phyloP scores from a whole-genome alignment of 2,888 invertebrate genomes.

The Aphodius granarius region DNA sequence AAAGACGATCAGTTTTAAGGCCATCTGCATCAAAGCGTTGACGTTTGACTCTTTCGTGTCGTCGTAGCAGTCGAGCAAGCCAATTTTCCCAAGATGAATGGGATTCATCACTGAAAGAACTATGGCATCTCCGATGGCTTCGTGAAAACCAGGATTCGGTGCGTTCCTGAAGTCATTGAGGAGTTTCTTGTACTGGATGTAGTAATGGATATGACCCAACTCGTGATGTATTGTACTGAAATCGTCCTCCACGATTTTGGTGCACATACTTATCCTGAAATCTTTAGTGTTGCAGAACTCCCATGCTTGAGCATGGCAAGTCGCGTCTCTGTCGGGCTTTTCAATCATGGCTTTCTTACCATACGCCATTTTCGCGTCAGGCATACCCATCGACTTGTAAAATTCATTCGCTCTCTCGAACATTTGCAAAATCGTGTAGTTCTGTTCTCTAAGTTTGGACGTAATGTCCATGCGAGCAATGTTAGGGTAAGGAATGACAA shows the following conservation, averaged over 20 bases:
- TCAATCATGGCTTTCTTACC: conserved; percentile 59
- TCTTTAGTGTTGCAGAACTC: conserved; percentile 68
- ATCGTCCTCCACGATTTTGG: conserved; percentile 58
- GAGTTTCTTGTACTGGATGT: conserved; percentile 60
- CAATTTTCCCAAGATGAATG: conserved; percentile 54
- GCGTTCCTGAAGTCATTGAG: conserved; percentile 56
- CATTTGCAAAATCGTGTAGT: conserved; percentile 53
- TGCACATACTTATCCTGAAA: conserved; percentile 66
- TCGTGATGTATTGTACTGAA: conserved; percentile 74
- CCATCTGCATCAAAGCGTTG: conserved; percentile 55
- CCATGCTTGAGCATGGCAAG: conserved; percentile 70
- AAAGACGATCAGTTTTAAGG: conserved; percentile 55
- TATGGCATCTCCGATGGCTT: conserved; percentile 64
- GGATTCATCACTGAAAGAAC: conserved; percentile 61
- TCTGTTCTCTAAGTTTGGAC: conserved; percentile 52
- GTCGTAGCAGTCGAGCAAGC: conserved; percentile 50
- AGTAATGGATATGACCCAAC: conserved; percentile 69
- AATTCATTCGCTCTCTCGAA: conserved; percentile 65
- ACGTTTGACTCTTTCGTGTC: conserved; percentile 47
- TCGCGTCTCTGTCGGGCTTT: conserved; percentile 58
- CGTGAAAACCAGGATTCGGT: conserved; percentile 64
- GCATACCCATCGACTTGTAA: conserved; percentile 62
- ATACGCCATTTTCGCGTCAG: conserved; percentile 61
- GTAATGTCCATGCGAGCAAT: conserved; percentile 57
- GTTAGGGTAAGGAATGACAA: conserved; percentile 57